Percentiles rank a stretch among this genome's conserved stretches.
phyloP scores from a whole-genome alignment of 2,797 vertebrate genomes.

The Okamejei kenojei region DNA sequence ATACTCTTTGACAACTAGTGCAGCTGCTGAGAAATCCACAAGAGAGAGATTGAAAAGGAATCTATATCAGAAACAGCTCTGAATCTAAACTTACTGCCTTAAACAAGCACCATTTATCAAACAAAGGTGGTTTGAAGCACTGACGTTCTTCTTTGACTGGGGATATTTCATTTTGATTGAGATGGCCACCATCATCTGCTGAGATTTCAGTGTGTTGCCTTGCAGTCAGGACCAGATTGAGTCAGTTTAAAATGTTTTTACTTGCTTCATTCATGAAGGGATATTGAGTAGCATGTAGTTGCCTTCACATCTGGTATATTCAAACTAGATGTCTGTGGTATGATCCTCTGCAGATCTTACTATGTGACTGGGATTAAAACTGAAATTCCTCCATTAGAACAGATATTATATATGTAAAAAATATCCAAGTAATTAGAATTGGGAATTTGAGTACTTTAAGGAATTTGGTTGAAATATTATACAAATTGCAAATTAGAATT shows the following conservation, averaged over 20 bases:
- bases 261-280: not conserved
- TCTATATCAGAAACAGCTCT: not conserved
- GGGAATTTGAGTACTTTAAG: slow-evolving; percentile 9
- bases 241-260: not conserved
- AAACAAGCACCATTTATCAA: not conserved
- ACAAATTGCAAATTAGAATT: slow-evolving; percentile 22
- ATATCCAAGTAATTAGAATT: slow-evolving; percentile 6
- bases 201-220: not conserved
- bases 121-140: not conserved
- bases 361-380: not conserved
- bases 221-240: not conserved
- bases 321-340: not conserved
- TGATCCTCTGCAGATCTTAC: not conserved
- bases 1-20: not conserved
- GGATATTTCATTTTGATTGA: not conserved
- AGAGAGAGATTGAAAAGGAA: not conserved
- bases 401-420: slow-evolving; percentile 5
- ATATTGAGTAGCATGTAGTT: not conserved
- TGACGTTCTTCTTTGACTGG: not conserved
- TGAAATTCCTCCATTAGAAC: not conserved
- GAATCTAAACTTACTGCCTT: not conserved
- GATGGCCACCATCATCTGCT: not conserved
- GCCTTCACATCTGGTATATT: not conserved
- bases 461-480: slow-evolving; percentile 1
- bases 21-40: not conserved